phyloP scores from a whole-genome alignment of 2,888 invertebrate species.

The Deilephila elpenor region DNA sequence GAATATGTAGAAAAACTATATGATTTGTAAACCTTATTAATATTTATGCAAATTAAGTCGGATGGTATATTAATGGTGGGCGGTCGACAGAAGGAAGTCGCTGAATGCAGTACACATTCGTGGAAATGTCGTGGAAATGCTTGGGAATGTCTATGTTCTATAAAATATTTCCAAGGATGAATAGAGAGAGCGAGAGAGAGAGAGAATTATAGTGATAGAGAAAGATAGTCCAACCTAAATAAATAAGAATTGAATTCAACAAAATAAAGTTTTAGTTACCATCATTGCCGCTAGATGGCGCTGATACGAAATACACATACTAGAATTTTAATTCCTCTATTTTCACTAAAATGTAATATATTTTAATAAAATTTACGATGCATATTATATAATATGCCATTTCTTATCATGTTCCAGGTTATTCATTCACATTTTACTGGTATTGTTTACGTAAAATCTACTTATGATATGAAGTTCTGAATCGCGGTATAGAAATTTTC shows the following conservation, averaged over 20 bases:
- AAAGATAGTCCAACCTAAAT: neutral
- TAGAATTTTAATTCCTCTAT: neutral
- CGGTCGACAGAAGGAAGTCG: too few relatives aligned
- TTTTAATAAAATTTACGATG: too few relatives aligned
- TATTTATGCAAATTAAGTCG: too few relatives aligned
- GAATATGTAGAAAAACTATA: neutral
- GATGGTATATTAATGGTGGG: too few relatives aligned
- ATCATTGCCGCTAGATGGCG: constrained; percentile 45
- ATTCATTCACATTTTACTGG: neutral
- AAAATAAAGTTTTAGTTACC: constrained; percentile 29
- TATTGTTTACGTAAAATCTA: neutral
- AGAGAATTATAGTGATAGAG: neutral
- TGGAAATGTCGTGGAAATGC: too few relatives aligned
- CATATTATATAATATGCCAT: too few relatives aligned
- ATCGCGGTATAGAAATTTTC: constrained; percentile 50
- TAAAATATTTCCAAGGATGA: too few relatives aligned
- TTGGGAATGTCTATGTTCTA: too few relatives aligned
- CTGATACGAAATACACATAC: constrained; percentile 16
- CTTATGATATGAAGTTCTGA: constrained; percentile 32
- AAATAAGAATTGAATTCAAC: neutral
- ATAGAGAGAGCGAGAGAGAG: too few relatives aligned
- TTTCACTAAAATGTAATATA: neutral
- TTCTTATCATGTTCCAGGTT: neutral
- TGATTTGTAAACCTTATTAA: too few relatives aligned
- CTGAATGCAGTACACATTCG: too few relatives aligned